phyloP scores from a whole-genome alignment of 2,888 invertebrate genomes.

The Fissipunctia ypsillon region DNA sequence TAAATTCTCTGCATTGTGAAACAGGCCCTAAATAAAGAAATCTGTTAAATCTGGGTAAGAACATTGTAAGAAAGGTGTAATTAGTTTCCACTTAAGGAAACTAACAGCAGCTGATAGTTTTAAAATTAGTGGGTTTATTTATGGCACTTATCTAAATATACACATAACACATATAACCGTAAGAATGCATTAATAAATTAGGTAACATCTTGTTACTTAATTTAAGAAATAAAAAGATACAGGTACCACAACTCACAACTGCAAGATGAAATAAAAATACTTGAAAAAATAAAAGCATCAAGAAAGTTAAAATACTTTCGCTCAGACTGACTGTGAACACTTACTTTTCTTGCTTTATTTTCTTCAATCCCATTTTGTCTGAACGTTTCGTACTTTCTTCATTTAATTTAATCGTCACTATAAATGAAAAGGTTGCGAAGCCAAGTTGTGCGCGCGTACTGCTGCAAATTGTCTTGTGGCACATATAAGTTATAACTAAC shows the following conservation, averaged over 20 bases:
- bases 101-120: not conserved
- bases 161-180: not conserved
- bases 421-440: not conserved
- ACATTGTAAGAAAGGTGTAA: not conserved
- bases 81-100: not conserved
- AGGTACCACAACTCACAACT: not conserved
- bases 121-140: not conserved
- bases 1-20: not conserved
- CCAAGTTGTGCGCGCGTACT: not conserved
- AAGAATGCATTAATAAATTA: not conserved
- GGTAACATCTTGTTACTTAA: no score
- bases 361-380: conserved; percentile 45
- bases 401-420: conserved; percentile 8
- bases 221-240: not conserved
- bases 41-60: not conserved
- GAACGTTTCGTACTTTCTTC: not conserved
- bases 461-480: not conserved
- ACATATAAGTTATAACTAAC: conserved; percentile 34
- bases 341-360: conserved; percentile 41
- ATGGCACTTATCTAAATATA: not conserved
- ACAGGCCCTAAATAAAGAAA: not conserved
- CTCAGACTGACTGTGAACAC: conserved; percentile 17
- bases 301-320: not conserved
- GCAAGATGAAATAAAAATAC: not conserved
- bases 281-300: not conserved